Percentiles rank a stretch among this genome's conserved stretches.
Conservation (phyloP, 53 echinoderm and acorn worm species). For the Apostichopus leukothele region DNA sequence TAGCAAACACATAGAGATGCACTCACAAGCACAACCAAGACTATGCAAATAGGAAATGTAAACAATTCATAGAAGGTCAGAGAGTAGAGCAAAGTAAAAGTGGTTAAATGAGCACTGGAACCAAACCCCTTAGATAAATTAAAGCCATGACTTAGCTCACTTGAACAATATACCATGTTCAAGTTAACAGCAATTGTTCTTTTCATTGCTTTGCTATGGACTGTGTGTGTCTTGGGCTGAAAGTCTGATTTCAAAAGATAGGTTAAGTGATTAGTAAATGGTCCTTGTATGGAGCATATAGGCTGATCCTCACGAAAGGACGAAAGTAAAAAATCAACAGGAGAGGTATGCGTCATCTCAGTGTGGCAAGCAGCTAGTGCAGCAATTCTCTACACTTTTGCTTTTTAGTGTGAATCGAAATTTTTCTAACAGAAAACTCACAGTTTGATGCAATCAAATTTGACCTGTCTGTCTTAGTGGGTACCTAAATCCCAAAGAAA, state of each 20-base stretch:
- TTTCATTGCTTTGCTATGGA: background rate
- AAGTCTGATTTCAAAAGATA: background rate
- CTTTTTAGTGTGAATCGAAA: no score
- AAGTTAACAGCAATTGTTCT: constrained; percentile 9
- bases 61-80: background rate
- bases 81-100: background rate
- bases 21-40: background rate
- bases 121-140: constrained; percentile 5
- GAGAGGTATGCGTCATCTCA: background rate
- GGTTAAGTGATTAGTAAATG: background rate
- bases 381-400: no score
- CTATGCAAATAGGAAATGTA: no score
- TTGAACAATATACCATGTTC: constrained; percentile 11
- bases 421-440: no score
- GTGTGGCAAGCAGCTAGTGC: no score
- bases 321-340: background rate
- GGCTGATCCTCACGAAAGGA: background rate
- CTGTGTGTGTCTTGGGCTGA: no score
- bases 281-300: background rate
- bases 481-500: no score
- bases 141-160: background rate
- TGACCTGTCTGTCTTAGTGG: no score
- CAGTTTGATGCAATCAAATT: no score
- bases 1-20: constrained; percentile 14
- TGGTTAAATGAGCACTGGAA: background rate